Base-by-base conservation (phyloP, 2,888 invertebrate genomes). In the Cyrtodaria siliqua region DNA sequence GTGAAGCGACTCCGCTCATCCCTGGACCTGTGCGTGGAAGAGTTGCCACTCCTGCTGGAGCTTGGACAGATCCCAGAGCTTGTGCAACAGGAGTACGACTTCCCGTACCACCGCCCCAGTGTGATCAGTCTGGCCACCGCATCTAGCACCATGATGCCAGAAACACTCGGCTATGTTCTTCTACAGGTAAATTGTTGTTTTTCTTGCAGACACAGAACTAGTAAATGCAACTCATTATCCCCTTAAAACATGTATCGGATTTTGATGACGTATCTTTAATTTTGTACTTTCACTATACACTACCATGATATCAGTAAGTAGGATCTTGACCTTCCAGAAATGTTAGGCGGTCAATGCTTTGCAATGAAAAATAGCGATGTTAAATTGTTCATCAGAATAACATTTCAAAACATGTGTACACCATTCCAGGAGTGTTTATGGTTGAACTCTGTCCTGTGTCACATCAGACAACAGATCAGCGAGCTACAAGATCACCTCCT, bases 101-200 rank as follows among this genome's bases (percentile, higher is more conserved):
- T 92, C 85, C 91, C 92, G 2, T 92, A 92, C 76, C 91, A 92
- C 69, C 76, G 88, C 23, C 92, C 91, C 1, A 91, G 91, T 62
- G 85, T 91, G 26, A 78, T 90, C 66, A 91, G 90, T 59, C 49
- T 90, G 63, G 85, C 86, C 9, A 89, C 89, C 26, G 87, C 85
- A 0, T 86, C 89, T 42, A 89, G 88, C 40, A 79, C 86, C 2
- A 77, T 87, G 75, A 89, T 91, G 90, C 91, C 92, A 18, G 91
- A 91, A 74, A 89, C 89, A 27, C 84, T 91, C 12, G 91, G 91
- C 52, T 91, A 91, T 80, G 90, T 90, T 8, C 83, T 92, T 2
- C 79, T 91, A 23, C 92, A 92, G 91, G 92, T 92, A 33, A n/a
- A n/a, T n/a, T n/a, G n/a, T n/a, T n/a, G n/a, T n/a, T n/a, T n/a